Conservation (phyloP, 2,113 vertebrate genomes). For the Thomomys bottae region DNA sequence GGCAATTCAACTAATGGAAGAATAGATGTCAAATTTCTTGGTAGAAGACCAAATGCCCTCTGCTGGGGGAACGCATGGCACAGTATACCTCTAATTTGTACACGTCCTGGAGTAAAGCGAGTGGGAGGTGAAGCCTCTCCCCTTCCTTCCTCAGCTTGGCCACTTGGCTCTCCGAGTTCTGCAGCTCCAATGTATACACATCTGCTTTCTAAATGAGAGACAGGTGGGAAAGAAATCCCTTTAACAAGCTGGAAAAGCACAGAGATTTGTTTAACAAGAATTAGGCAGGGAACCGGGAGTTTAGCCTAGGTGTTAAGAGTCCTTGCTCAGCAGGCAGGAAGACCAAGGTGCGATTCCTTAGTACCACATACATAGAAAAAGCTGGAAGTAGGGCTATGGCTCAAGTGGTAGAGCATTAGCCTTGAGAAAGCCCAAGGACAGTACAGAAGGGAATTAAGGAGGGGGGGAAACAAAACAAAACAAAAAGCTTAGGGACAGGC, state of each 20-base stretch:
- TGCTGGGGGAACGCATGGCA: neutral
- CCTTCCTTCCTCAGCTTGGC: constrained; percentile 85
- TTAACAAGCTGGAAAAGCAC: neutral
- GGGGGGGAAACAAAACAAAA: neutral
- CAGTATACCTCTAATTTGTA: constrained; percentile 89
- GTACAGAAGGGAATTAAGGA: neutral
- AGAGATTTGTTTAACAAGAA: neutral
- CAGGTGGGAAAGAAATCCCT: neutral
- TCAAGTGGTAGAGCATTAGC: no score
- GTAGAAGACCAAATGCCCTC: neutral
- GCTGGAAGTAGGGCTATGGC: no score
- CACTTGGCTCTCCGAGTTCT: constrained; percentile 85
- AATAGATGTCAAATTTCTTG: neutral
- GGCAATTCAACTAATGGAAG: neutral
- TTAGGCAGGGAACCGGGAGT: no score
- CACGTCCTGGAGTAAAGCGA: constrained; percentile 85
- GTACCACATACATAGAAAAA: no score
- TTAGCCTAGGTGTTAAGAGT: no score
- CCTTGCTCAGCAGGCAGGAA: no score
- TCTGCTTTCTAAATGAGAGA: constrained; percentile 84
- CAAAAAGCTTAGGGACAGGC: no score
- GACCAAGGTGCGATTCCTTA: no score
- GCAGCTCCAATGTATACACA: constrained; percentile 81
- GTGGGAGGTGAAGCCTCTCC: constrained; percentile 82
- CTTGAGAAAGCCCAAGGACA: no score